Evolutionary conservation across 2,113 vertebrate genomes (phyloP), one percentile per base, ranked within the genome.

Genomic region (Aegotheles bennettii): DNA sequence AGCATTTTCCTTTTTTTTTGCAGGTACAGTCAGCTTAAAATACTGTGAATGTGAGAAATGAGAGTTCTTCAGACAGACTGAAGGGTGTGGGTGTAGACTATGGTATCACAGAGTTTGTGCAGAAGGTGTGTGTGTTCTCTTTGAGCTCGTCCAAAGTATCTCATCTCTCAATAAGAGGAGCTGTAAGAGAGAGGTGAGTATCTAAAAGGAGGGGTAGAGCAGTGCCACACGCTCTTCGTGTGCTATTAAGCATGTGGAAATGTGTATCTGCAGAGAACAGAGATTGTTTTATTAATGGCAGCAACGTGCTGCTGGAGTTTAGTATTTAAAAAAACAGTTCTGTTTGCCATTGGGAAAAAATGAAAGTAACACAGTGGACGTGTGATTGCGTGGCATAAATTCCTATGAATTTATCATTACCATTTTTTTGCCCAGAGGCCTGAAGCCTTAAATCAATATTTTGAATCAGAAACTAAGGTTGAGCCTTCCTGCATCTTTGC

Each of bases 391-490:
- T 15, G 24, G 57, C 75, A 33, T 94, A 86, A 93, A 79, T 87
- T 78, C 38, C 1, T 35, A 38, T 67, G 5, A 57, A 84, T 96
- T 87, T 83, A 67, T 86, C 56, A 20, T n/a, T 69, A 65, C 13
- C 7, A 31, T 42, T 31, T 31, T 78, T 90, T 93, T 51, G 20
- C 42, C 80, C 11, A 13, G 18, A 59, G 76, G 48, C 51, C 89
- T 68, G 70, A 63, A 88, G 76, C 89, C 87, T 97, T 94, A 95
- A 92, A 23, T 91, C 64, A 92, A 7, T 88, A 42, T 64, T 92
- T 95, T 87, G 24, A 94, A 70, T 63, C 36, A 18, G 74, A 78
- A 87, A 51, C 50, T 56, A 68, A 90, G 83, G 77, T 59, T 69
- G n/a, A 42, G 45, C 67, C 48, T 93, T 77, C 9, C 3, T 48